Conservation (phyloP, 2,113 vertebrate genomes). For the Podilymbus podiceps region DNA sequence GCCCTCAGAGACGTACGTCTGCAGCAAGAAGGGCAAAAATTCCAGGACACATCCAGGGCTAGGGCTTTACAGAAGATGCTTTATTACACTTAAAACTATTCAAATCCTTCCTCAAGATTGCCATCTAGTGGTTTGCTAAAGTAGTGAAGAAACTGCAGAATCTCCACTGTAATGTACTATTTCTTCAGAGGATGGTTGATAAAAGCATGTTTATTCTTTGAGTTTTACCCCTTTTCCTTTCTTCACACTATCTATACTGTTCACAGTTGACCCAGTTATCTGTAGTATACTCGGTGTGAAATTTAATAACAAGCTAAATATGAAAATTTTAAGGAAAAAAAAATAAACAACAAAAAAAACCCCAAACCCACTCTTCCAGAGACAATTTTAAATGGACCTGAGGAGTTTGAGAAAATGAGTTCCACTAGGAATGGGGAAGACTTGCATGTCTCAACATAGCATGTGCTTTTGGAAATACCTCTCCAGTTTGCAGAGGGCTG, state of each 20-base stretch:
- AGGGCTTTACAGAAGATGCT: not conserved
- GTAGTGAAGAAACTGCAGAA: not conserved
- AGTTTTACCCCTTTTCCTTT: not conserved
- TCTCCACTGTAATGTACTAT: rapidly evolving
- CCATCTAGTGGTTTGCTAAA: constrained; percentile 39
- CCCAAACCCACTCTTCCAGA: not conserved
- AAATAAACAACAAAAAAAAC: not conserved
- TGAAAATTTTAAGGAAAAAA: not conserved
- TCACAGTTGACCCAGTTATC: not conserved
- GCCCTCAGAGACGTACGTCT: not conserved
- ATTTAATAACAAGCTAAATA: not conserved
- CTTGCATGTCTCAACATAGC: rapidly evolving
- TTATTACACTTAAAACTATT: not conserved
- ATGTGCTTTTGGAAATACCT: not conserved
- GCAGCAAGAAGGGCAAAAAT: not conserved
- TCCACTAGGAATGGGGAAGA: not conserved
- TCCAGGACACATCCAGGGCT: not conserved
- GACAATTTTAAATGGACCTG: not conserved
- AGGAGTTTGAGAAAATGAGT: not conserved
- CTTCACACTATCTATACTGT: not conserved
- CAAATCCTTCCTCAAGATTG: constrained; percentile 38
- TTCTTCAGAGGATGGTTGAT: not conserved
- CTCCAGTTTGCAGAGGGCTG: not conserved
- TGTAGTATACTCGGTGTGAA: not conserved
- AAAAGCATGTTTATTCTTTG: not conserved